phyloP scores from a whole-genome alignment of 2,888 invertebrate genomes.

The Oligia latruncula region DNA sequence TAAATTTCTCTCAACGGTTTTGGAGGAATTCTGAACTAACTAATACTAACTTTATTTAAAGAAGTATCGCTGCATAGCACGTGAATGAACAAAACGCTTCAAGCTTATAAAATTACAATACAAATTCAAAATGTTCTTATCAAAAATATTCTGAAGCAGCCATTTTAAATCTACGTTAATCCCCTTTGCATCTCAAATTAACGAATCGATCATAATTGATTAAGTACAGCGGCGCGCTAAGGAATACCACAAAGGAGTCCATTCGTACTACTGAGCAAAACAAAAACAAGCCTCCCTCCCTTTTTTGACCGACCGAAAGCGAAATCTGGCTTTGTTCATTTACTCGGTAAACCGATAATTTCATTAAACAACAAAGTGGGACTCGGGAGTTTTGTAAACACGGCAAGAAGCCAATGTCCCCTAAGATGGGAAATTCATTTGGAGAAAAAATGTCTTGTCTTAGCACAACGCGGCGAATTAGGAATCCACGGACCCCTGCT shows the following conservation, averaged over 20 bases:
- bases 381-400: conserved; percentile 87
- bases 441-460: conserved; percentile 85
- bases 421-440: conserved; percentile 88
- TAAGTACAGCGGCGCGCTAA: conserved; percentile 83
- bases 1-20: conserved; percentile 9
- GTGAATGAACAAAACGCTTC: not conserved
- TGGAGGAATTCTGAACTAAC: conserved; percentile 2
- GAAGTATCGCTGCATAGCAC: not conserved
- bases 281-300: conserved; percentile 83
- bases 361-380: conserved; percentile 90
- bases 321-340: conserved; percentile 90
- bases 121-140: conserved; percentile 37
- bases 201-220: conserved; percentile 90
- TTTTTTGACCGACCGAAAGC: conserved; percentile 86
- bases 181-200: conserved; percentile 85
- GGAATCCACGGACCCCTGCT: conserved; percentile 72
- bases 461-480: conserved; percentile 81
- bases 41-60: conserved; percentile 1
- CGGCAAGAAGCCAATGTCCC: conserved; percentile 90
- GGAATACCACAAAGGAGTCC: conserved; percentile 86
- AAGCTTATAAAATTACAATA: conserved; percentile 7
- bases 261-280: conserved; percentile 83
- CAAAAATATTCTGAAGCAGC: conserved; percentile 64
- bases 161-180: conserved; percentile 69
- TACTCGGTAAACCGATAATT: conserved; percentile 90